Conservation (phyloP, 2,113 vertebrate species). For the Cololabis saira region DNA sequence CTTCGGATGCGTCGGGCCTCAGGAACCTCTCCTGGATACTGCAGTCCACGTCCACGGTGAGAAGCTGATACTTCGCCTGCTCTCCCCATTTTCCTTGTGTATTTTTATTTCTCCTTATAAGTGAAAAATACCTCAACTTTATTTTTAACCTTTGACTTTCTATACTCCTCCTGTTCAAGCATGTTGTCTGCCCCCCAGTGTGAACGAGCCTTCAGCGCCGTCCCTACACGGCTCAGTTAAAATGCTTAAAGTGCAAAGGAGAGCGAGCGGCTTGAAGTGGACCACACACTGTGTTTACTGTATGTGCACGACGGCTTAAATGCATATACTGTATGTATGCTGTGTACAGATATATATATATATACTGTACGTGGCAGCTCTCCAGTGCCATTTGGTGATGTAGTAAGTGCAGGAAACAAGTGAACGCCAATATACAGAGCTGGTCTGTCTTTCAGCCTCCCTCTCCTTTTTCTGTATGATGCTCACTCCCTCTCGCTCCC, state of each 20-base stretch:
- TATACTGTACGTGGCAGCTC: too few species aligned
- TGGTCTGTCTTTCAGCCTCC: constrained; percentile 64
- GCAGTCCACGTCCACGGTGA: background rate
- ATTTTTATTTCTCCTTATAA: background rate
- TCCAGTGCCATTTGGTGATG: too few species aligned
- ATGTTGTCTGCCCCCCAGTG: constrained; percentile 13
- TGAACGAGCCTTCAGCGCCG: constrained; percentile 27
- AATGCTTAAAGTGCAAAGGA: background rate
- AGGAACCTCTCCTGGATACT: background rate
- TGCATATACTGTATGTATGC: background rate
- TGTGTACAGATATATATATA: constrained; percentile 6
- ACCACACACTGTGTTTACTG: background rate
- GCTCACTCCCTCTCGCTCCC: constrained; percentile 74
- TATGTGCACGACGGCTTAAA: constrained; percentile 1
- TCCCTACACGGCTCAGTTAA: constrained; percentile 12
- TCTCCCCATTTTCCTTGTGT: background rate
- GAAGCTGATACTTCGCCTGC: background rate
- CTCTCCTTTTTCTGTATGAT: constrained; percentile 70
- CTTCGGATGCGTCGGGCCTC: background rate
- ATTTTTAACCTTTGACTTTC: background rate
- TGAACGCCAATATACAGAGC: background rate
- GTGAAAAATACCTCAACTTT: background rate
- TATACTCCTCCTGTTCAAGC: background rate
- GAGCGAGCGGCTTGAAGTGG: background rate
- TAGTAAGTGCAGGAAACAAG: constrained; percentile 1